These are phyloP conservation scores for Rhopilema esculentum DNA, from an alignment of 30 jellyfish, hydroid and myxozoan genomes.

Conservation along the genomic window DNA sequence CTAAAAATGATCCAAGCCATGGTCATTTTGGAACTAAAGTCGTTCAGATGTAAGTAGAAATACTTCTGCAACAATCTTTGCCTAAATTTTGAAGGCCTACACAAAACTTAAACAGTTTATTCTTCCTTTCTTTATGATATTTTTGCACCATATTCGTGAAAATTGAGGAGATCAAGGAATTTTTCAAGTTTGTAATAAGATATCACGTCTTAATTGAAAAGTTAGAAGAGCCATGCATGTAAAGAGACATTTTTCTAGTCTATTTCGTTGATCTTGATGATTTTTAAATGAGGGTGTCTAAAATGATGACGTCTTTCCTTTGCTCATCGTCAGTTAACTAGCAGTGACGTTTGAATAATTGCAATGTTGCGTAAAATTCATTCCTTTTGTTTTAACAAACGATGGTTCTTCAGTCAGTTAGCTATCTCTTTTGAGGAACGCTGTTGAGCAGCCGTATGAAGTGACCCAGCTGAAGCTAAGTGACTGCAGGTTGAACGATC, in stretches of 20 bases:
- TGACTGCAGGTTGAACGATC: slow-evolving; percentile 78
- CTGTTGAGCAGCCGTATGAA: slow-evolving; percentile 71
- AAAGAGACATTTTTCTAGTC: background rate
- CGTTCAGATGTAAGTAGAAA: slow-evolving; percentile 51
- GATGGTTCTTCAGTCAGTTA: background rate
- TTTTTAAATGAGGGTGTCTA: no score
- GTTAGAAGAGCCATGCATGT: background rate
- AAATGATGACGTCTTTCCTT: background rate
- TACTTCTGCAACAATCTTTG: background rate
- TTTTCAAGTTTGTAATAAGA: no score
- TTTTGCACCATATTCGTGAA: no score
- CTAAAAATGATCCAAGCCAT: slow-evolving; percentile 51
- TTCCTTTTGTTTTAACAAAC: background rate
- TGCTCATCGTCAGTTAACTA: background rate
- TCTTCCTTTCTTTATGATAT: background rate
- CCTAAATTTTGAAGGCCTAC: background rate
- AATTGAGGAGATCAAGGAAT: no score
- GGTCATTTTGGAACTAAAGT: slow-evolving; percentile 67
- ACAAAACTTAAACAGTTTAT: background rate
- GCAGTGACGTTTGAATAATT: background rate
- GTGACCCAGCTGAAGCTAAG: slow-evolving; percentile 72
- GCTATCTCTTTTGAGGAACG: slow-evolving; percentile 33
- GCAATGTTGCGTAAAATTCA: background rate
- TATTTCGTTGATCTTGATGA: no score
- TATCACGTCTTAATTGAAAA: no score